Conservation (phyloP, 2,113 vertebrate species). For the Pteruthius melanotis region DNA sequence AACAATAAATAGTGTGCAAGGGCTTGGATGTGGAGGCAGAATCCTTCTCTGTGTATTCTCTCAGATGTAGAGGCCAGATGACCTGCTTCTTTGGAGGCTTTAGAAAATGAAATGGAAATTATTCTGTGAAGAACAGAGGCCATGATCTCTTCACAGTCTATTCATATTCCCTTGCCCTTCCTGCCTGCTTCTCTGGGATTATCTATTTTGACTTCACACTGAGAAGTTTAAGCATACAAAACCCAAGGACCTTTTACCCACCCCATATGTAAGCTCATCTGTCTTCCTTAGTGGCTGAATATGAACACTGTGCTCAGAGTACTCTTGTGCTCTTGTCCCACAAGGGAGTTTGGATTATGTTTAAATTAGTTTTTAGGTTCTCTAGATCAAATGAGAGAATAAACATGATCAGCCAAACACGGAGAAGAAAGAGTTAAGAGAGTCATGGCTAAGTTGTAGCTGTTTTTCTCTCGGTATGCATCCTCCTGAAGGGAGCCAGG, state of each 20-base stretch:
- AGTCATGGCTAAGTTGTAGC: not conserved
- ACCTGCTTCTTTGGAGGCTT: not conserved
- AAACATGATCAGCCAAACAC: not conserved
- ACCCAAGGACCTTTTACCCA: not conserved
- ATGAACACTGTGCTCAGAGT: rapidly evolving
- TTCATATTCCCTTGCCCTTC: not conserved
- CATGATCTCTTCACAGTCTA: not conserved
- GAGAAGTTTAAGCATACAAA: not conserved
- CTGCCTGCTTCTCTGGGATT: not conserved
- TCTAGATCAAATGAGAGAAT: not conserved
- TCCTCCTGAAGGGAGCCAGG: not conserved
- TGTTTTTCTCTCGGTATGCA: not conserved
- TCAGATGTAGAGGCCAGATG: not conserved
- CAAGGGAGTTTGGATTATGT: not conserved
- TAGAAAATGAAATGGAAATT: not conserved
- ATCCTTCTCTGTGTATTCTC: not conserved
- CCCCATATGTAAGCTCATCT: not conserved
- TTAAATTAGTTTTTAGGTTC: not conserved
- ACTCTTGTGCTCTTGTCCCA: not conserved
- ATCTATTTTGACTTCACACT: not conserved
- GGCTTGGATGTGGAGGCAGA: not conserved
- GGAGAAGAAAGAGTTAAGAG: not conserved
- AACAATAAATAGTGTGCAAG: not conserved
- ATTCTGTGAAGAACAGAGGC: not conserved
- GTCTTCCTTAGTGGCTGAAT: not conserved